Percentiles rank a stretch among this genome's conserved stretches.
These are phyloP conservation scores for Axea sp. DNA, from an alignment of 2,888 invertebrate genomes.

Conservation along the genomic window DNA sequence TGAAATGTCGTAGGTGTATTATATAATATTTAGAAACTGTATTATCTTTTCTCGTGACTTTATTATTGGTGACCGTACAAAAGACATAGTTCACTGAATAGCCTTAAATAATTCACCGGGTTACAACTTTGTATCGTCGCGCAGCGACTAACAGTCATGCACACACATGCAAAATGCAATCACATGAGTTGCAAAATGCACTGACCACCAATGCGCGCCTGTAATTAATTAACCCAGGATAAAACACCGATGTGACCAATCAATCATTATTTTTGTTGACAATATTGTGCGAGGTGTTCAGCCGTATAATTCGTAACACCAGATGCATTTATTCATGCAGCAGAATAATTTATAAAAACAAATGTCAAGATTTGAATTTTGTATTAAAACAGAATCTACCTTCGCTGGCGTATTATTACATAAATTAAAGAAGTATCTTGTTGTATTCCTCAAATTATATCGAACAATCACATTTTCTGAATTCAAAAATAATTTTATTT, in stretches of 20 bases:
- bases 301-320: too few relatives aligned
- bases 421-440: too few relatives aligned
- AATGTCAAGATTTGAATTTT: too few relatives aligned
- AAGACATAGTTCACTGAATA: conserved; percentile 25
- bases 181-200: neutral
- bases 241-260: neutral
- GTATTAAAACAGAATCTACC: too few relatives aligned
- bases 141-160: conserved; percentile 2
- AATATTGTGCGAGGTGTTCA: neutral
- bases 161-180: neutral
- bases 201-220: neutral
- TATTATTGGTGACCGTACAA: conserved; percentile 25
- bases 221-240: neutral
- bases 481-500: too few relatives aligned
- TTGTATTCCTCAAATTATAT: too few relatives aligned
- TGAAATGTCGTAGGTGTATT: conserved; percentile 26
- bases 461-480: too few relatives aligned
- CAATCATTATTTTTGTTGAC: neutral
- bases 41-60: conserved; percentile 40
- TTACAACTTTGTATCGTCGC: conserved; percentile 17
- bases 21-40: conserved; percentile 38
- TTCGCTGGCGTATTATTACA: too few relatives aligned
- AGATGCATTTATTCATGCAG: too few relatives aligned
- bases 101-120: conserved; percentile 16
- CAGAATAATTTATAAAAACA: too few relatives aligned